A percentile compares a stretch with the other conserved stretches of the same genome.
These are phyloP conservation scores for Halocynthia roretzi DNA, from an alignment of 23 tunicate genomes.

Conservation along the genomic window DNA sequence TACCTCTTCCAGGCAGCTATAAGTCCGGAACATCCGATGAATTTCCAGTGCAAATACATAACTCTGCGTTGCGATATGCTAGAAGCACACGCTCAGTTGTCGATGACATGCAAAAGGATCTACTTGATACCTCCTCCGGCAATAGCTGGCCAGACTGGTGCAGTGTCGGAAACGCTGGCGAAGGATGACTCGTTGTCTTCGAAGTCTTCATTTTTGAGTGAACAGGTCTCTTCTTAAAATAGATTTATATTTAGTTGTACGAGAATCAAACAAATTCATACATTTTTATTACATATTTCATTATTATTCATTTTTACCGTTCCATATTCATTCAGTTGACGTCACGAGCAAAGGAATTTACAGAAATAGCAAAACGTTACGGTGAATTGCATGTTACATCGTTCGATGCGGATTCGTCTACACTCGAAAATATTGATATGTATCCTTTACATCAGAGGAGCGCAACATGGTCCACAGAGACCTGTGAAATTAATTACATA, in stretches of 20 bases:
- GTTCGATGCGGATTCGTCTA: slow-evolving; percentile 82
- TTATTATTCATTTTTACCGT: too few species aligned
- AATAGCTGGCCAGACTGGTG: slow-evolving; percentile 12
- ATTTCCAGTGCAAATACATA: slow-evolving; percentile 62
- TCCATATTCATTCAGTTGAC: slow-evolving; percentile 37
- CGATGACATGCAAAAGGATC: slow-evolving; percentile 55
- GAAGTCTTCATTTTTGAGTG: not conserved
- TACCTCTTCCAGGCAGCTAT: slow-evolving; percentile 68
- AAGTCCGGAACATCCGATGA: slow-evolving; percentile 56
- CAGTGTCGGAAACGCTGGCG: not conserved
- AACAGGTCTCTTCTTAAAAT: not conserved
- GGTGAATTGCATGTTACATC: slow-evolving; percentile 70
- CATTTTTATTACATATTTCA: too few species aligned
- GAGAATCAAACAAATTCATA: too few species aligned
- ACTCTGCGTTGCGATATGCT: slow-evolving; percentile 54
- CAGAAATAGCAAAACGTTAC: slow-evolving; percentile 53
- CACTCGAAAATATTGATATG: slow-evolving; percentile 57
- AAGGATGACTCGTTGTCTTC: slow-evolving; percentile 1
- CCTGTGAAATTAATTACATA: too few species aligned
- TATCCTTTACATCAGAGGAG: slow-evolving; percentile 1
- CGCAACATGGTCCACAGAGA: too few species aligned
- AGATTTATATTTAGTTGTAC: not conserved
- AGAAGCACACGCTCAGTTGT: slow-evolving; percentile 59
- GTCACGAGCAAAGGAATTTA: slow-evolving; percentile 52
- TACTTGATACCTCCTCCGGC: slow-evolving; percentile 79